phyloP scores from a whole-genome alignment of 2,113 vertebrate species.

The Sylvilagus bachmani region DNA sequence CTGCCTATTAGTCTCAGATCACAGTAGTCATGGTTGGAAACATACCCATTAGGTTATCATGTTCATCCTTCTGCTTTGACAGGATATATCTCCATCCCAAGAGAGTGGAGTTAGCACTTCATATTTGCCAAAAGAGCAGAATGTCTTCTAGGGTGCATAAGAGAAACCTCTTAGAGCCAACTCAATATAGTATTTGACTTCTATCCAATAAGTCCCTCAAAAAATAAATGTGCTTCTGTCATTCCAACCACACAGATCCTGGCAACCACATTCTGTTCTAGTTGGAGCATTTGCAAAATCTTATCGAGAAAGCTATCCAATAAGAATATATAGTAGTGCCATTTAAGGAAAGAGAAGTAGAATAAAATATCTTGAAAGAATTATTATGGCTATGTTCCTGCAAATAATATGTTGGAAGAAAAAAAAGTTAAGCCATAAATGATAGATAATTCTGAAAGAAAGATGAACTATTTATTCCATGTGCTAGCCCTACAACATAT shows the following conservation, averaged over 20 bases:
- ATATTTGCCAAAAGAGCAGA: conserved; percentile 65
- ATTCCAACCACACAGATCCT: conserved; percentile 56
- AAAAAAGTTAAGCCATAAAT: conserved; percentile 57
- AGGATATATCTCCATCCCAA: conserved; percentile 7
- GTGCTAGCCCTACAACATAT: not conserved
- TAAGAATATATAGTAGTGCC: conserved; percentile 54
- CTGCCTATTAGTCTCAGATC: conserved; percentile 53
- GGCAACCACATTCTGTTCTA: conserved; percentile 58
- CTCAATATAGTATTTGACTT: conserved; percentile 77
- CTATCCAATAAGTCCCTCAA: conserved; percentile 59
- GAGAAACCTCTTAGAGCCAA: conserved; percentile 72
- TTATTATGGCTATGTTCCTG: conserved; percentile 31
- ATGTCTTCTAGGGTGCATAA: conserved; percentile 41
- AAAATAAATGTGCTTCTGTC: conserved; percentile 73
- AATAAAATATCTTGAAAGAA: conserved; percentile 58
- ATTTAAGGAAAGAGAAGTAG: conserved; percentile 49
- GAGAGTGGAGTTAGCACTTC: conserved; percentile 62
- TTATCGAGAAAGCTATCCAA: conserved; percentile 72
- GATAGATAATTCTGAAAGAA: conserved; percentile 58
- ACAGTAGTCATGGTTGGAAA: conserved; percentile 56
- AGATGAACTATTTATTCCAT: not conserved
- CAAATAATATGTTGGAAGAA: conserved; percentile 49
- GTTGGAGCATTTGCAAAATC: conserved; percentile 70
- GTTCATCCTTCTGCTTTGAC: conserved; percentile 46
- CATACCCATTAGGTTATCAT: conserved; percentile 16